Percentiles rank a stretch among this genome's conserved stretches.
Conservation (phyloP, 2,113 vertebrate species). For the Scatophagus argus region DNA sequence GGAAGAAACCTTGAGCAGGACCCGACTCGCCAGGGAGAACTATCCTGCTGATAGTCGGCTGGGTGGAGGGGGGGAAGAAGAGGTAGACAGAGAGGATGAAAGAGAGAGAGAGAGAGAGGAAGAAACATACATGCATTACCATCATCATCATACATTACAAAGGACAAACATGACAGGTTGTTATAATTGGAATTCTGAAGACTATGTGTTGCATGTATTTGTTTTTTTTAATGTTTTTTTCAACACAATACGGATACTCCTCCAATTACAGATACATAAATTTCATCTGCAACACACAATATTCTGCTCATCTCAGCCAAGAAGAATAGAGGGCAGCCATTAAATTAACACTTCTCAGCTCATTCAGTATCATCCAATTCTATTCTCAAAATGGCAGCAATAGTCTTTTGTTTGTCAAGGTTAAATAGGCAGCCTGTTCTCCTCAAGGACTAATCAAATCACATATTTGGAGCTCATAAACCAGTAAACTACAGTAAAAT, state of each 20-base stretch:
- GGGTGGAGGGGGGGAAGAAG: no score
- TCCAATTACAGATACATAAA: slow-evolving; percentile 21
- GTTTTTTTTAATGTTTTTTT: no score
- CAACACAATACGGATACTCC: background rate
- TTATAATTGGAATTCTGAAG: no score
- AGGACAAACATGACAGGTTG: no score
- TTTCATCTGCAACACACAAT: background rate
- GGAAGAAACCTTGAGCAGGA: no score
- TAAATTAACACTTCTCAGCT: slow-evolving; percentile 26
- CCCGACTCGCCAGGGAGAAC: no score
- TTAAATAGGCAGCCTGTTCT: slow-evolving; percentile 48
- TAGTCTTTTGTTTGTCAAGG: slow-evolving; percentile 55
- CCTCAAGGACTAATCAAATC: slow-evolving; percentile 59
- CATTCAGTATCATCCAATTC: slow-evolving; percentile 12
- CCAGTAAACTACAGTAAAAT: slow-evolving; percentile 50
- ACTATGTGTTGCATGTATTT: no score
- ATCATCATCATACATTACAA: no score
- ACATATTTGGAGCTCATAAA: slow-evolving; percentile 46
- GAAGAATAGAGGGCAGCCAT: slow-evolving; percentile 29
- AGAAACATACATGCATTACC: no score
- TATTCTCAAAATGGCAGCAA: slow-evolving; percentile 39
- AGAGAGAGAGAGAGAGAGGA: no score
- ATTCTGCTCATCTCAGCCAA: slow-evolving; percentile 23
- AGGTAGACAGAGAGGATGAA: no score
- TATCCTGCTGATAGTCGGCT: no score